Evolutionary conservation across 2,113 vertebrate genomes (phyloP), one percentile per base, ranked within the genome.

Genomic region (Saimiri boliviensis): DNA sequence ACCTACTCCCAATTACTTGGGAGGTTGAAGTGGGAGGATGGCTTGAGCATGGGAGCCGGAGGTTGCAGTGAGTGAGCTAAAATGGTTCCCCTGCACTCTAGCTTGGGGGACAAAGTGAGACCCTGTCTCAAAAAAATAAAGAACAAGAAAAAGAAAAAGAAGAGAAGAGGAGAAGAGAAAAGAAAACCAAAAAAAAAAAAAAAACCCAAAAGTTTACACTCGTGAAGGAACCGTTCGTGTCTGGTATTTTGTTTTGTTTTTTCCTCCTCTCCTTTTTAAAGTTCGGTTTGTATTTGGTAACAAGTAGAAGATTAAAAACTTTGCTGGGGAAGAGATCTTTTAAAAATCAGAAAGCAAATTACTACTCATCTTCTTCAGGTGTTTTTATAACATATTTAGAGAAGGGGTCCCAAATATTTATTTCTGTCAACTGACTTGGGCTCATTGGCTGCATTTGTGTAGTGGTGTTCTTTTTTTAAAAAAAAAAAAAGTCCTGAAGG

Each of bases 241-340:
- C 21, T 95, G 54, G 0, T 4, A 16, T 4, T n/a, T 49, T n/a
- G 56, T 49, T 4, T 6, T n/a, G 40, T 49, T 79, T n/a, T 19
- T 20, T 56, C 23, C 20, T 0, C 0, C 14, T 63, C 76, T 47
- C 20, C 35, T 82, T 79, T 80, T 66, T 63, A n/a, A 91, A 86
- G 20, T 21, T 21, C 17, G 63, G 12, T 76, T 95, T 19, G 20
- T 89, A 71, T 80, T 76, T 90, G 52, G 7, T 89, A 52, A 30
- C 80, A 93, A 92, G 23, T 66, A 80, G 12, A 83, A 96, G 42
- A 95, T 37, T 89, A n/a, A 68, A 56, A 91, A 68, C 21, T 91
- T 13, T 60, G 2, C 68, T 32, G 17, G n/a, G 20, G 35, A 68
- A 85, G 63, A 16, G 25, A 21, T 76, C 11, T 60, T 92, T 81